Evolutionary conservation across 2,888 invertebrate genomes (phyloP).

Genomic region (Tineola bisselliella): DNA sequence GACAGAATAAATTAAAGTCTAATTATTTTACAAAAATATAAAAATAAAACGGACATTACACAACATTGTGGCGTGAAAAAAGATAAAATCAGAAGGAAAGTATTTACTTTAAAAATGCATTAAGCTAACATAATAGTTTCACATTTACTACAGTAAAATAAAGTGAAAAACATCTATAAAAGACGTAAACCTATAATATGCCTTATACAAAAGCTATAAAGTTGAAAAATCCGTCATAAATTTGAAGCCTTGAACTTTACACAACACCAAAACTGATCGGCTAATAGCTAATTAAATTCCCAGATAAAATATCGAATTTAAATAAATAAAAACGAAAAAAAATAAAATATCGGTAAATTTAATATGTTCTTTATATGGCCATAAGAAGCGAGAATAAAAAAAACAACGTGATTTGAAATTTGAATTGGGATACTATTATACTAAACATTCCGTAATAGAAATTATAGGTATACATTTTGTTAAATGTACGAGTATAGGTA

Average conservation of each 20-base stretch:
- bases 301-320: conserved; percentile 17
- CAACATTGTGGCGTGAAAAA: neutral
- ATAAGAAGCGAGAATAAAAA: neutral
- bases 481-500: no score
- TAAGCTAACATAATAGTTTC: neutral
- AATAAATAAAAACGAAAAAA: conserved; percentile 13
- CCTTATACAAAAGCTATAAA: conserved; percentile 5
- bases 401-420: neutral
- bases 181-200: neutral
- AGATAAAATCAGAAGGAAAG: neutral
- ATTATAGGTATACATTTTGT: no score
- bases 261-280: conserved; percentile 14
- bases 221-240: conserved; percentile 7
- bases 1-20: no score
- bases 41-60: no score
- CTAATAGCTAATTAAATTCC: conserved; percentile 17
- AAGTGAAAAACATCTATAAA: neutral
- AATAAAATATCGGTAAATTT: neutral
- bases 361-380: neutral
- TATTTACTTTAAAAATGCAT: neutral
- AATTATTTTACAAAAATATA: no score
- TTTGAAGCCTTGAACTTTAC: conserved; percentile 13
- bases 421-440: neutral
- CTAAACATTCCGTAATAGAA: neutral
- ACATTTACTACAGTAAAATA: neutral